Evolutionary conservation across 2,797 vertebrate species (phyloP).

Genomic region (Chelon auratus): DNA sequence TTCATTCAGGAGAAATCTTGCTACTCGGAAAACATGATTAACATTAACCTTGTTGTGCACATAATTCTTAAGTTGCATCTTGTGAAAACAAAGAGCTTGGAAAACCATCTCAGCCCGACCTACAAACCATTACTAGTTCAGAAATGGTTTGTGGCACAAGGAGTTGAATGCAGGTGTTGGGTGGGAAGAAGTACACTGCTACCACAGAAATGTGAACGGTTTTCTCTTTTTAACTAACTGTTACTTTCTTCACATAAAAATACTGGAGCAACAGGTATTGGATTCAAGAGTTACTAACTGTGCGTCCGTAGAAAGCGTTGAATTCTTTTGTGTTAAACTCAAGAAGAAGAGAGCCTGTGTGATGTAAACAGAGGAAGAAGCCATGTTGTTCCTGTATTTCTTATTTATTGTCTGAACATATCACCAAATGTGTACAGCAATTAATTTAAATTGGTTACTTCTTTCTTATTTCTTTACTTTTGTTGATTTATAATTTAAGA

Average conservation of each 20-base stretch:
- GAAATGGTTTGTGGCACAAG: no score
- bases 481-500: conserved; percentile 33
- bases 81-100: neutral
- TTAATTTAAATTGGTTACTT: conserved; percentile 28
- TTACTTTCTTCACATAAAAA: neutral
- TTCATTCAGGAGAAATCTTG: neutral
- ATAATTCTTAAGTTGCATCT: neutral
- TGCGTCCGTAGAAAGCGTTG: neutral
- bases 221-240: neutral
- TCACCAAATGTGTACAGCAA: conserved; percentile 34
- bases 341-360: conserved; percentile 6
- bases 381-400: conserved; percentile 33
- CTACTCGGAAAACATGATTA: neutral
- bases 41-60: neutral
- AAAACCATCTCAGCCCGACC: neutral
- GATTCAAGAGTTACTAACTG: neutral
- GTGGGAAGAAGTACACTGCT: neutral
- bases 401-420: conserved; percentile 54
- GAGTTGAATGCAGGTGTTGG: neutral
- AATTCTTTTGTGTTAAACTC: neutral
- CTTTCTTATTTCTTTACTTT: neutral
- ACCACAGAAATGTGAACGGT: conserved; percentile 4
- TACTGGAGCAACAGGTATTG: neutral
- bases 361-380: conserved; percentile 37
- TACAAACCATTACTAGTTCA: neutral